Evolutionary conservation across 2,888 invertebrate species (phyloP), one percentile per base, ranked within the genome.

Genomic region (Torymus texanus): DNA sequence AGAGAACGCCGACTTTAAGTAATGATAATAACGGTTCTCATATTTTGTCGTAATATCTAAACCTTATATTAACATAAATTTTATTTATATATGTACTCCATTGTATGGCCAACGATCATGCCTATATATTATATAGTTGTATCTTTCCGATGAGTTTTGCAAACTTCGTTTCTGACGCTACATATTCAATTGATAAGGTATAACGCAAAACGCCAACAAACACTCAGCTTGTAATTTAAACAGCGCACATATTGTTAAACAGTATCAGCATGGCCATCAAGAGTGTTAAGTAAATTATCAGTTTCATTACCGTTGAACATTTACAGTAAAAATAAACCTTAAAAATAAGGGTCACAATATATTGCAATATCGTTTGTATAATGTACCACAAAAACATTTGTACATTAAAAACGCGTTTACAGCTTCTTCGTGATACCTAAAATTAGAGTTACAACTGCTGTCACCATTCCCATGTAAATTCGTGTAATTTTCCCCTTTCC

Each of bases 51-150:
- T 80, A 79, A 79, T 78, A 82, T 65, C 82, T 83, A 83, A 82
- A 72, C 72, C 81, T 81, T 81, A 81, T 13, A 82, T 81, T 82
- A 82, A 82, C 78, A 80, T 84, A 87, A 83, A 82, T 86, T 85
- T 78, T 83, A 83, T 84, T 84, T 85, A 85, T 85, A 83, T 84
- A 82, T 83, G 79, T 88, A 88, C 87, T 88, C 88, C 88, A 88
- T 89, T 88, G 88, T 89, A 90, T 89, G 89, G 89, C 88, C 88
- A 89, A 90, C 88, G 89, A 89, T 89, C 88, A 89, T 89, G 88
- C 89, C 87, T 86, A 85, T 84, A 87, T 84, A 84, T 85, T 78
- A 83, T 86, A 84, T 86, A 85, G 82, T 87, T 85, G 81, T 83
- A 83, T 81, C 75, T 79, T 78, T 74, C 67, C 74, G 61, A 82